Percentiles rank a stretch among this genome's conserved stretches.
Evolutionary conservation across 1,140 invertebrate species (phyloP).

Genomic region (Archivesica marissinica): DNA sequence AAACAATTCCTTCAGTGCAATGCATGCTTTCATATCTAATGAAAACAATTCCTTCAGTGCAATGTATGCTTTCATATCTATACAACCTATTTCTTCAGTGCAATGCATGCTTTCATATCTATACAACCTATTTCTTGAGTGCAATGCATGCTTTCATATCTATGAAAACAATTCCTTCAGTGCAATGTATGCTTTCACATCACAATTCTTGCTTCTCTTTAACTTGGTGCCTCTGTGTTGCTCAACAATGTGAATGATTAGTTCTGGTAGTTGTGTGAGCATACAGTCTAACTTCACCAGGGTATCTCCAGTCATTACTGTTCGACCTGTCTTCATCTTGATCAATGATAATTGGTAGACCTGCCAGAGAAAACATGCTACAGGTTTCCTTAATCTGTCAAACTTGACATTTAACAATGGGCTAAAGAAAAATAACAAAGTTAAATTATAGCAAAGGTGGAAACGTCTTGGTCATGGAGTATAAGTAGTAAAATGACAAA

Average conservation of each 20-base stretch:
- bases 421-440: not conserved
- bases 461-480: not conserved
- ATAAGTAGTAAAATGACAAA: not conserved
- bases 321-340: slow-evolving; percentile 53
- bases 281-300: slow-evolving; percentile 42
- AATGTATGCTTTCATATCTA: too few relatives aligned
- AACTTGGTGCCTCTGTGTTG: slow-evolving; percentile 30
- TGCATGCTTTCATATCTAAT: too few relatives aligned
- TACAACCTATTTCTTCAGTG: too few relatives aligned
- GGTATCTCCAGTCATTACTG: slow-evolving; percentile 40
- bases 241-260: slow-evolving; percentile 2
- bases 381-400: not conserved
- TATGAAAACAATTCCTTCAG: not conserved
- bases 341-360: slow-evolving; percentile 57
- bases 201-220: slow-evolving; percentile 45
- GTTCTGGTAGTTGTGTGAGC: slow-evolving; percentile 7
- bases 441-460: not conserved
- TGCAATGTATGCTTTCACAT: not conserved
- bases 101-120: too few relatives aligned
- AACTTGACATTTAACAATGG: not conserved
- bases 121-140: too few relatives aligned
- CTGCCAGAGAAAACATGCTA: not conserved
- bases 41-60: too few relatives aligned
- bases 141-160: not conserved
- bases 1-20: too few relatives aligned